Percentiles rank a stretch among this genome's conserved stretches.
These are phyloP conservation scores for Tachysurus fulvidraco DNA, from an alignment of 2,113 vertebrate genomes.

Conservation along the genomic window DNA sequence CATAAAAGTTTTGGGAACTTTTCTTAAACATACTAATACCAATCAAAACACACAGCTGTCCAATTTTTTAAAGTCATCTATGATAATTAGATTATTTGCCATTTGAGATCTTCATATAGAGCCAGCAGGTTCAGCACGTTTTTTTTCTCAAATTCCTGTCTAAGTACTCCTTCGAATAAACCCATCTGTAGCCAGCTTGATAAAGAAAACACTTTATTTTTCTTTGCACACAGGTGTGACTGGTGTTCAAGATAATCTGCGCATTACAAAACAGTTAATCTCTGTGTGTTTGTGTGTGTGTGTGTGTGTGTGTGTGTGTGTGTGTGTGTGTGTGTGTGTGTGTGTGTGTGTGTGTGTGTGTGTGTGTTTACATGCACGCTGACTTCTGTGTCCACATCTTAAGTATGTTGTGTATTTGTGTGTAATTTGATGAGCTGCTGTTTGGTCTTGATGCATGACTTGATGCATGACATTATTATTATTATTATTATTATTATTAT, in stretches of 20 bases:
- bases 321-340: not conserved
- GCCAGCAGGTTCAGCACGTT: not conserved
- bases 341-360: not conserved
- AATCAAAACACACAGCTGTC: too few relatives aligned
- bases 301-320: not conserved
- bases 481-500: too few relatives aligned
- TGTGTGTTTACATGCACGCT: too few relatives aligned
- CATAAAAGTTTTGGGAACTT: not conserved
- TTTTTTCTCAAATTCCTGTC: not conserved
- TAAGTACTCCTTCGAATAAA: not conserved
- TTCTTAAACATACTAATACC: not conserved
- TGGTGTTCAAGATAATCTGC: not conserved
- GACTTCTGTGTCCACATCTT: not conserved
- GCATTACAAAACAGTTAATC: not conserved
- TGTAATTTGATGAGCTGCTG: not conserved
- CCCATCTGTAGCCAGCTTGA: not conserved
- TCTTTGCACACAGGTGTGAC: not conserved
- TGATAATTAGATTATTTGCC: not conserved
- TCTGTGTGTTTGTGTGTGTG: not conserved
- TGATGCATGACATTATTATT: too few relatives aligned
- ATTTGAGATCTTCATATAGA: not conserved
- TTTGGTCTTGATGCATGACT: not conserved
- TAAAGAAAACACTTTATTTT: not conserved
- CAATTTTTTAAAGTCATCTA: not conserved
- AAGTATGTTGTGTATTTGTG: not conserved